Conservation (phyloP, 1,140 invertebrate genomes). For the Philopotamus ludificatus region DNA sequence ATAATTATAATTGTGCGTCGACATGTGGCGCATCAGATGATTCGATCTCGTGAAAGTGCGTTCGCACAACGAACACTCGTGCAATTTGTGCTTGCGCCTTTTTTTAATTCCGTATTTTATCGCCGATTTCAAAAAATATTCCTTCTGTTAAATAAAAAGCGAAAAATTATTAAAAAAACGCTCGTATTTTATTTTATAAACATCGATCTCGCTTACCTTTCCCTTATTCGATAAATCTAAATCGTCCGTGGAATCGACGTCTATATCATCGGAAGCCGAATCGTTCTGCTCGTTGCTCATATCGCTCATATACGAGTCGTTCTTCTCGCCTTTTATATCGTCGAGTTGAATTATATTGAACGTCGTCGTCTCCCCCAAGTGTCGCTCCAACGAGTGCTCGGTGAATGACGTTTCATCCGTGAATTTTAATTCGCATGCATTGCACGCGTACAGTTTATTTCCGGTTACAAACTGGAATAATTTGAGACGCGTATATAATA, state of each 20-base stretch:
- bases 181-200: neutral
- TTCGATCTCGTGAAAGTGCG: slow-evolving; percentile 35
- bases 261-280: neutral
- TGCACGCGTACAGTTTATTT: neutral
- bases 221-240: slow-evolving; percentile 9
- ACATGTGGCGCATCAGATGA: slow-evolving; percentile 38
- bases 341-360: neutral
- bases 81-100: slow-evolving; percentile 31
- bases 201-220: neutral
- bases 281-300: neutral
- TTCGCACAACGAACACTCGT: slow-evolving; percentile 36
- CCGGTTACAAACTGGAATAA: no score
- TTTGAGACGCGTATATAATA: no score
- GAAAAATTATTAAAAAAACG: slow-evolving; percentile 8
- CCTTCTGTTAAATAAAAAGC: slow-evolving; percentile 8
- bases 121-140: neutral
- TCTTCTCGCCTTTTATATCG: neutral
- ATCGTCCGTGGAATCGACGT: neutral
- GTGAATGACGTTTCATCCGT: neutral
- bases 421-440: neutral
- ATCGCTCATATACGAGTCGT: neutral
- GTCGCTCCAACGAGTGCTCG: neutral
- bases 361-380: neutral
- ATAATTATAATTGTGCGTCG: slow-evolving; percentile 34
- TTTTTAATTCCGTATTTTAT: slow-evolving; percentile 19